phyloP scores from a whole-genome alignment of 2,113 vertebrate genomes.

The Osmerus mordax region DNA sequence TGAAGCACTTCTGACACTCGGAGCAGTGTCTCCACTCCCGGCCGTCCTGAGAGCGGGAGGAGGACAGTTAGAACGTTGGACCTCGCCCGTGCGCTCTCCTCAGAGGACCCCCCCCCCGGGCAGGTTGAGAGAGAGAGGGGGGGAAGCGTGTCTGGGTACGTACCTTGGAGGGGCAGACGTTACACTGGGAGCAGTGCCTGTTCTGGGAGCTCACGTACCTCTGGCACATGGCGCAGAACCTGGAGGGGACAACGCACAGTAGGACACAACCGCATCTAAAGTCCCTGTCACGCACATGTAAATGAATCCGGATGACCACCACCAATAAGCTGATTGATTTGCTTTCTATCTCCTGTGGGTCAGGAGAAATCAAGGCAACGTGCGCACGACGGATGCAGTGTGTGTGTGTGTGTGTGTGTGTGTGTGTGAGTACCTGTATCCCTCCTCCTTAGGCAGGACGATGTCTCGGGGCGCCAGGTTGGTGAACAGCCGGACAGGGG shows the following conservation, averaged over 20 bases:
- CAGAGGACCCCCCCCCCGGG: too few relatives aligned
- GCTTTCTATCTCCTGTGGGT: too few relatives aligned
- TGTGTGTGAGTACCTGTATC: constrained; percentile 80
- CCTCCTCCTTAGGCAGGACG: constrained; percentile 84
- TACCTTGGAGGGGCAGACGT: constrained; percentile 93
- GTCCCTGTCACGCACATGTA: background rate
- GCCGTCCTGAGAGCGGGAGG: constrained; percentile 78
- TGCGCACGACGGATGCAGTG: background rate
- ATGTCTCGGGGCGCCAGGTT: constrained; percentile 78
- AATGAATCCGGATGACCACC: background rate
- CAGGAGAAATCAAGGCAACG: too few relatives aligned
- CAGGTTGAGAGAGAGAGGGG: too few relatives aligned
- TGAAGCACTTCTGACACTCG: constrained; percentile 86
- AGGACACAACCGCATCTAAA: background rate
- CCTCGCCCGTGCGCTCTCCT: background rate
- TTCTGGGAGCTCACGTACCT: constrained; percentile 83
- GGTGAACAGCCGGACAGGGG: constrained; percentile 93
- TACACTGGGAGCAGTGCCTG: constrained; percentile 85
- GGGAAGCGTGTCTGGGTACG: too few relatives aligned
- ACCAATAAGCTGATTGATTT: background rate
- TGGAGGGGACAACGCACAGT: constrained; percentile 49
- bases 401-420: background rate
- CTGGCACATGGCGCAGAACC: constrained; percentile 83
- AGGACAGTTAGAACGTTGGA: constrained; percentile 11
- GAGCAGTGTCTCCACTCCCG: constrained; percentile 88